phyloP scores from a whole-genome alignment of 2,888 invertebrate genomes.

The Synanthedon vespiformis region DNA sequence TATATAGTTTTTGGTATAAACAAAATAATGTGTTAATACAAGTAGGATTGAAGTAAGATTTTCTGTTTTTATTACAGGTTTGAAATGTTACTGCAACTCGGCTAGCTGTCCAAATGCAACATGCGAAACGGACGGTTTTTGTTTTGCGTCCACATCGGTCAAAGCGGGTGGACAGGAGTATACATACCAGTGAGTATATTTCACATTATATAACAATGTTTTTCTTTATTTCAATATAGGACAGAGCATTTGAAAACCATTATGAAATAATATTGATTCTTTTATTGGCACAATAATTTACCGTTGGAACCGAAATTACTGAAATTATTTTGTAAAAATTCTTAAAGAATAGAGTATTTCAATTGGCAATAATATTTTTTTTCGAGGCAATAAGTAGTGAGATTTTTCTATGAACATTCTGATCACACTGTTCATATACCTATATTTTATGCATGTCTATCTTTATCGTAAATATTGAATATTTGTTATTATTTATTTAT shows the following conservation, averaged over 20 bases:
- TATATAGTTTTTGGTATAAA: no score
- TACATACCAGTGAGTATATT: slow-evolving; percentile 80
- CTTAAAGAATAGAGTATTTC: no score
- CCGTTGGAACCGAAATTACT: no score
- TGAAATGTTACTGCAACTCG: slow-evolving; percentile 90
- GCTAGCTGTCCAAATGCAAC: slow-evolving; percentile 80
- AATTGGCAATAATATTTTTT: no score
- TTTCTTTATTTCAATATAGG: background rate
- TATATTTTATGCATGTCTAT: no score
- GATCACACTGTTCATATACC: no score
- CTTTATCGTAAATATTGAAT: background rate
- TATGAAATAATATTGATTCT: background rate
- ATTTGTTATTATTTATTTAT: slow-evolving; percentile 2
- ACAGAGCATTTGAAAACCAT: background rate
- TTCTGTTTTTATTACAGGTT: slow-evolving; percentile 49
- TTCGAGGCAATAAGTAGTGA: no score
- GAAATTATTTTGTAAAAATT: no score
- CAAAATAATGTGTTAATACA: no score
- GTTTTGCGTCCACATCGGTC: slow-evolving; percentile 82
- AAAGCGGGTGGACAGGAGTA: slow-evolving; percentile 73
- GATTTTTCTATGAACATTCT: no score
- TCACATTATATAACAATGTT: background rate
- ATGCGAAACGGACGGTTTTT: slow-evolving; percentile 90
- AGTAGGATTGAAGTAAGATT: no score
- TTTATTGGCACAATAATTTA: no score